These are phyloP conservation scores for Panagrolaimus sp. DNA, from an alignment of 1,140 invertebrate species.

Conservation along the genomic window DNA sequence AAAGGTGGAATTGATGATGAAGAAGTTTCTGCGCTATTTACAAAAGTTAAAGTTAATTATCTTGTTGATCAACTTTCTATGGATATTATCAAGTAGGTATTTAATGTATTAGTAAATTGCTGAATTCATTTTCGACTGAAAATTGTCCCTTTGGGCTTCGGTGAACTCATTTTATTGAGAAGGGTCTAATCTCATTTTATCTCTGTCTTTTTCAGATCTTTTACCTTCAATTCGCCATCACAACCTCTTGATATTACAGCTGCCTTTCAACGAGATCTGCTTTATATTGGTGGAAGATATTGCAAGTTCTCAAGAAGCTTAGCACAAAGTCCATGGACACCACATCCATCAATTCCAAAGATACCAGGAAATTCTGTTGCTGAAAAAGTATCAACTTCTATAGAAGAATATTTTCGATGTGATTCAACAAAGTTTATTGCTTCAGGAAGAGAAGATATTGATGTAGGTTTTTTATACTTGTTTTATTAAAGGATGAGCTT, in stretches of 20 bases:
- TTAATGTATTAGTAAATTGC: too few species aligned
- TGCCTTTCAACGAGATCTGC: slow-evolving; percentile 42
- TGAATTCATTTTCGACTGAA: too few species aligned
- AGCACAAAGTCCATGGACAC: slow-evolving; percentile 52
- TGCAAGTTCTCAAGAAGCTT: slow-evolving; percentile 51
- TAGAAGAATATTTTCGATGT: slow-evolving; percentile 39
- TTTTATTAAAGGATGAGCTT: too few species aligned
- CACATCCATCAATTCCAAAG: slow-evolving; percentile 28
- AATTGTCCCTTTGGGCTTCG: too few species aligned
- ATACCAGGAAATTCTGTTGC: slow-evolving; percentile 25
- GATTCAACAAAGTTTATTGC: slow-evolving; percentile 37
- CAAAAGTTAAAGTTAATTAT: slow-evolving; percentile 39
- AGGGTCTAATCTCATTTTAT: too few species aligned
- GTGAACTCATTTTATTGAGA: too few species aligned
- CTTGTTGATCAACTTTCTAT: slow-evolving; percentile 25
- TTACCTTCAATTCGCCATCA: slow-evolving; percentile 29
- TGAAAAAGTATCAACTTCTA: slow-evolving; percentile 30
- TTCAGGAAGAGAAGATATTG: slow-evolving; percentile 55
- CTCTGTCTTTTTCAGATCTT: slow-evolving; percentile 38
- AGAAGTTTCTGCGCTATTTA: slow-evolving; percentile 18
- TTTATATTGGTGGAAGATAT: slow-evolving; percentile 52
- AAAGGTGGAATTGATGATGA: slow-evolving; percentile 14
- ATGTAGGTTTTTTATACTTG: too few species aligned
- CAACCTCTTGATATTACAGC: slow-evolving; percentile 15
- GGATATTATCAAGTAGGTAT: slow-evolving; percentile 34